A percentile compares a stretch with the other conserved stretches of the same genome.
phyloP scores from a whole-genome alignment of 2,888 invertebrate genomes.

The Auanema freiburgensis region DNA sequence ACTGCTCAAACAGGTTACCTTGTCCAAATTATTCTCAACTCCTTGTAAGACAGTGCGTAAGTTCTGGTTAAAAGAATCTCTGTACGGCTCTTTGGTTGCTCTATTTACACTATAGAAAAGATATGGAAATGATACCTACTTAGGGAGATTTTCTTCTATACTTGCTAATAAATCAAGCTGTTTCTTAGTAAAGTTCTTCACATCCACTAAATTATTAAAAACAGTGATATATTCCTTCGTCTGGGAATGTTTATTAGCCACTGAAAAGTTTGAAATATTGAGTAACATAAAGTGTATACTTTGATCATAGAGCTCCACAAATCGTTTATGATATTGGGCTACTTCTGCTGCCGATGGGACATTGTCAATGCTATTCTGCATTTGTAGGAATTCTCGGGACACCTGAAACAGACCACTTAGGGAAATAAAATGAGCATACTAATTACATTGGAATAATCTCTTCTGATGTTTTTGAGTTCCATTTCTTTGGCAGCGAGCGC shows the following conservation, averaged over 20 bases:
- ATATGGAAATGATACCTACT: too few relatives aligned
- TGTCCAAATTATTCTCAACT: slow-evolving; percentile 17
- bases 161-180: slow-evolving; percentile 82
- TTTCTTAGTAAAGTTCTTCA: slow-evolving; percentile 87
- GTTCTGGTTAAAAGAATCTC: slow-evolving; percentile 17
- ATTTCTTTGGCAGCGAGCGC: too few relatives aligned
- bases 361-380: slow-evolving; percentile 86
- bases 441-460: too few relatives aligned
- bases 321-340: slow-evolving; percentile 90
- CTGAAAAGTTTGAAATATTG: slow-evolving; percentile 68
- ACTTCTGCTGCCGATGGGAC: slow-evolving; percentile 89
- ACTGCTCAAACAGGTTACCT: slow-evolving; percentile 3
- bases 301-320: slow-evolving; percentile 90
- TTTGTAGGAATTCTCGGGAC: slow-evolving; percentile 71
- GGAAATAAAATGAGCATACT: not conserved
- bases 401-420: slow-evolving; percentile 4
- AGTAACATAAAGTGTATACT: slow-evolving; percentile 59
- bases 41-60: slow-evolving; percentile 15
- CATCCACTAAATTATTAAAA: slow-evolving; percentile 91
- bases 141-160: slow-evolving; percentile 83
- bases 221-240: slow-evolving; percentile 95
- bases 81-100: slow-evolving; percentile 15
- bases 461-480: too few relatives aligned
- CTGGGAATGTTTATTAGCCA: slow-evolving; percentile 90
- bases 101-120: slow-evolving; percentile 14